Evolutionary conservation across 2,797 vertebrate genomes (phyloP), one percentile per base, ranked within the genome.

Genomic region (Oryzias dopingdopingensis): DNA sequence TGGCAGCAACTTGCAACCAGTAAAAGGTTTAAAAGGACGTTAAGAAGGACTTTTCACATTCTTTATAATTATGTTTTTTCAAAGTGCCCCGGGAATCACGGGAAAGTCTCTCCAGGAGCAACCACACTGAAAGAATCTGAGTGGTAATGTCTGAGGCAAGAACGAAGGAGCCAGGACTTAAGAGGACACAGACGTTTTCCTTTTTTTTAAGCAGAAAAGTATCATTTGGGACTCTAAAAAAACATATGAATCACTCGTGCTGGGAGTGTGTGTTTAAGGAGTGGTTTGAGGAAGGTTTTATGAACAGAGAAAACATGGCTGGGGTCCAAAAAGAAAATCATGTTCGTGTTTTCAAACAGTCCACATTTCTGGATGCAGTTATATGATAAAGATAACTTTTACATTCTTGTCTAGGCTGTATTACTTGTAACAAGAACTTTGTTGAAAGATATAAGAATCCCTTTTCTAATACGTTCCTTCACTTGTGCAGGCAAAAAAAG

Each of bases 41-140:
- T 67, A 78, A 76, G 80, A 81, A 67, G 41, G 41, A 37, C 40
- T 17, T 3, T 62, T 73, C 52, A 42, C 58, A 40, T 86, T 73
- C 52, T 60, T 62, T 26, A 62, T 87, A 65, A 80, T 80, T 80
- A 65, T 77, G 72, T 86, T 83, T 86, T 82, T 67, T 74, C 46
- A 57, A 75, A 82, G 70, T 80, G 62, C 82, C 73, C 73, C 52
- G 64, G 48, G 70, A 81, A 67, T 84, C 75, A 56, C 49, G 74
- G 57, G 44, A 64, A 58, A 86, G 86, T 84, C 71, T 68, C 59
- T 76, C 51, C 74, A 81, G 57, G 60, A 77, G 62, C 66, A 49
- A 58, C 47, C 51, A 12, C 52, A 17, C 47, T 62, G 51, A 43
- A 17, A 78, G 52, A 66, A 67, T 67, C 43, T 51, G 20, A 54